Conservation (phyloP, 2,797 vertebrate species). For the Agapornis canus region DNA sequence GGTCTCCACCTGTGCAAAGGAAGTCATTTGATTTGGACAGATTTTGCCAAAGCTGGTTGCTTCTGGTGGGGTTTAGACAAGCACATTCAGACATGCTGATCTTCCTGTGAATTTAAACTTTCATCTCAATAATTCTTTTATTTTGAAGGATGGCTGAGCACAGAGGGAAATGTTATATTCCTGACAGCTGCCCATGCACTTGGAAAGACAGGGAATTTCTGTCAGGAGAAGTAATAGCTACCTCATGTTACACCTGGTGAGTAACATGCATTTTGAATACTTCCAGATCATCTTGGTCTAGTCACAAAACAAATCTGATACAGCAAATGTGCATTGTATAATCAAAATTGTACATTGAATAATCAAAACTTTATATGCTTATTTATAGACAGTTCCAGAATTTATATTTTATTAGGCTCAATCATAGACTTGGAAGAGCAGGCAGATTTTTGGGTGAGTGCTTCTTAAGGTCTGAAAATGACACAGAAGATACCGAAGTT, state of each 20-base stretch:
- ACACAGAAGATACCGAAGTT: background rate
- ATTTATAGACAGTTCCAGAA: background rate
- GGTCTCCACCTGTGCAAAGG: background rate
- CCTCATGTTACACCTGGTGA: constrained; percentile 94
- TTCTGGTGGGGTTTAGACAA: background rate
- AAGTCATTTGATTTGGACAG: background rate
- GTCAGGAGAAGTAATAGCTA: constrained; percentile 93
- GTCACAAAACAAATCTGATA: background rate
- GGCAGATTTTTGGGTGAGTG: background rate
- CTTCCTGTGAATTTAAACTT: background rate
- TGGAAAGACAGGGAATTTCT: constrained; percentile 97
- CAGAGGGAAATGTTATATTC: constrained; percentile 90
- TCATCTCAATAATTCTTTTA: background rate
- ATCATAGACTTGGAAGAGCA: background rate
- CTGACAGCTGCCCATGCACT: constrained; percentile 94
- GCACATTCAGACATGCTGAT: background rate
- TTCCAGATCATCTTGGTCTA: background rate
- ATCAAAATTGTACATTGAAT: background rate
- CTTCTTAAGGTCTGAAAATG: background rate
- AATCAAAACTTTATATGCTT: background rate
- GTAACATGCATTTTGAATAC: background rate
- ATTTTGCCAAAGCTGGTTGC: background rate
- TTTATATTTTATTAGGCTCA: background rate
- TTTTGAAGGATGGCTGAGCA: constrained; percentile 81
- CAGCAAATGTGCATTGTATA: background rate